Percentiles rank a stretch among this genome's conserved stretches.
phyloP scores from a whole-genome alignment of 2,797 vertebrate species.

The Pseudotriccus pelzelni region DNA sequence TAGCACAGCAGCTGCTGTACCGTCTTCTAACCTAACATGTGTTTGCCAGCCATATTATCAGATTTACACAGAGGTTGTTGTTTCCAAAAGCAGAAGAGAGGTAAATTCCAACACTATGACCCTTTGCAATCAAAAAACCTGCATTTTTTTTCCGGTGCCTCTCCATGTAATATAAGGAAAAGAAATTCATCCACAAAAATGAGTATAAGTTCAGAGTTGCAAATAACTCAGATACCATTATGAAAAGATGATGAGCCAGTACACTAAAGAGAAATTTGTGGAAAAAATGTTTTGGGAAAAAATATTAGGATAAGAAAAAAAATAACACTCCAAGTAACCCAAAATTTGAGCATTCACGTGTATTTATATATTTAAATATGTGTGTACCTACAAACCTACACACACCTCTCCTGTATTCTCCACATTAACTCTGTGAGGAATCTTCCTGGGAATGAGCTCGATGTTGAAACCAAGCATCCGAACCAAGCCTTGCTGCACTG shows the following conservation, averaged over 20 bases:
- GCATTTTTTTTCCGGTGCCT: not conserved
- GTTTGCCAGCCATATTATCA: slow-evolving; percentile 48
- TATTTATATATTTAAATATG: not conserved
- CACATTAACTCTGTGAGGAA: rapidly evolving
- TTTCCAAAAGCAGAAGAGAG: slow-evolving; percentile 30
- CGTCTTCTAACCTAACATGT: not conserved
- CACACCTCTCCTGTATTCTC: rapidly evolving
- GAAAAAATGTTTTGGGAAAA: not conserved
- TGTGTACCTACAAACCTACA: not conserved
- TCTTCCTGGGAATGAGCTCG: not conserved
- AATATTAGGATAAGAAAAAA: not conserved
- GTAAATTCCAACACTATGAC: slow-evolving; percentile 58
- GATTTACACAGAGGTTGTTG: slow-evolving; percentile 56
- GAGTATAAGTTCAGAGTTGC: not conserved
- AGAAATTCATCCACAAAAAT: not conserved
- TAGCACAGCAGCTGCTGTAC: slow-evolving; percentile 50
- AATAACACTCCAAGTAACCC: not conserved
- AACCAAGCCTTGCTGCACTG: rapidly evolving
- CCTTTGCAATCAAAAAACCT: not conserved
- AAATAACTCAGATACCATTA: not conserved
- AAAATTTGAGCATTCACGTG: not conserved
- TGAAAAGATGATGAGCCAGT: not conserved
- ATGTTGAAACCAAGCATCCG: rapidly evolving
- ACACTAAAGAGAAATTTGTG: not conserved
- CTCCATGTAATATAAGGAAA: not conserved